Evolutionary conservation across 2,113 vertebrate genomes (phyloP).

Genomic region (Caranx melampygus): DNA sequence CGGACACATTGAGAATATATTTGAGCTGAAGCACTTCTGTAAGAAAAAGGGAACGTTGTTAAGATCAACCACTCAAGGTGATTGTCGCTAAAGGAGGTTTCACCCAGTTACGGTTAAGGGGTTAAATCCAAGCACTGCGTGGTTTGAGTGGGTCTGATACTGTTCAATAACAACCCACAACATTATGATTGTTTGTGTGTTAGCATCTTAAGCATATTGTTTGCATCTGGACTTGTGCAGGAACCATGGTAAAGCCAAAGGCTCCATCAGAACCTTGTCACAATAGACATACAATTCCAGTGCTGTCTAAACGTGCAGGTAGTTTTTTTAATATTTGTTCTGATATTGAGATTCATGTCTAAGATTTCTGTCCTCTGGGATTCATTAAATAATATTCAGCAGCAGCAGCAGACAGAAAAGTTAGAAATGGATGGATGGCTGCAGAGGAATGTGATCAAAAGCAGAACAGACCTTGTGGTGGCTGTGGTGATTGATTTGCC

Average conservation of each 20-base stretch:
- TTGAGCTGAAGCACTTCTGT: neutral
- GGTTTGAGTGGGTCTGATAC: neutral
- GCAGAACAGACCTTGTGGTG: neutral
- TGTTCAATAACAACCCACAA: neutral
- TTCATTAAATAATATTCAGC: neutral
- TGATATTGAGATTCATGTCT: neutral
- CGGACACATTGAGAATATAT: no score
- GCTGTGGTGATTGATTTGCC: constrained; percentile 17
- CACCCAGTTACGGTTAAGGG: neutral
- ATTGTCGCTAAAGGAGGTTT: neutral
- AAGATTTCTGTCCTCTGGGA: neutral
- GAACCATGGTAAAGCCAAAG: no score
- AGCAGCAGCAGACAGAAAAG: neutral
- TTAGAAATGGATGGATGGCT: no score
- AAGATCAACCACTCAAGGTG: no score
- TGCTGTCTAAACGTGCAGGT: neutral
- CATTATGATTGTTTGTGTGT: no score
- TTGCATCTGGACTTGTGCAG: no score
- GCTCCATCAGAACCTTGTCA: no score
- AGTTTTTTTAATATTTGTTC: neutral
- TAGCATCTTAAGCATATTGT: neutral
- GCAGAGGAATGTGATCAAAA: neutral
- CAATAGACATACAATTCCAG: neutral
- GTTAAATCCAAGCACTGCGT: neutral
- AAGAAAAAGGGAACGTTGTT: neutral